Percentiles rank a stretch among this genome's conserved stretches.
Evolutionary conservation across 2,797 vertebrate species (phyloP).

Genomic region (Hafferia zeledoni): DNA sequence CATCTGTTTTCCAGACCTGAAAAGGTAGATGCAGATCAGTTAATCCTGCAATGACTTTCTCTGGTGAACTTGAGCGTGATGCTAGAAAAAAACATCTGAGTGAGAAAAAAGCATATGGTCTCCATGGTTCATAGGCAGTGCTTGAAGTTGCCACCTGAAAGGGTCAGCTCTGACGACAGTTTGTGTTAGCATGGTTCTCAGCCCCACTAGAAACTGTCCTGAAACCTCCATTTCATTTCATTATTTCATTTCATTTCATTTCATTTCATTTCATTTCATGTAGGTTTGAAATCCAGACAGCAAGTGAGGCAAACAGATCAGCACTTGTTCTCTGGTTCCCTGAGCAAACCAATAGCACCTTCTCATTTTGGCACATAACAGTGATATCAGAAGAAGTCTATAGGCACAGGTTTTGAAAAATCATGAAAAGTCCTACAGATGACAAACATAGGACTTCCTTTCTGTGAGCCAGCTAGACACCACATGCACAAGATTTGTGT

Average conservation of each 20-base stretch:
- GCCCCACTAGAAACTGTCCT: background rate
- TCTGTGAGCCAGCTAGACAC: background rate
- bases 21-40: background rate
- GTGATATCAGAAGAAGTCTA: conserved; percentile 29
- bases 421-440: background rate
- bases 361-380: background rate
- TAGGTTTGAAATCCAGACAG: background rate
- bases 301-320: background rate
- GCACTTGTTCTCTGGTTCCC: background rate
- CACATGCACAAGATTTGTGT: background rate
- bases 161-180: background rate
- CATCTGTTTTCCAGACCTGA: background rate
- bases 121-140: background rate
- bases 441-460: conserved; percentile 21
- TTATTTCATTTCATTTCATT: background rate
- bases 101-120: background rate
- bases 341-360: background rate
- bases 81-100: background rate
- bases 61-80: accelerated
- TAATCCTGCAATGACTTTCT: background rate
- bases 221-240: background rate
- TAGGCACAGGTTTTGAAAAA: conserved; percentile 29
- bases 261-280: background rate
- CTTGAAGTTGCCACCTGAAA: background rate
- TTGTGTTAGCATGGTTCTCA: background rate